Percentiles rank a stretch among this genome's conserved stretches.
These are phyloP conservation scores for Halcyon badia DNA, from an alignment of 2,797 vertebrate genomes.

Conservation along the genomic window DNA sequence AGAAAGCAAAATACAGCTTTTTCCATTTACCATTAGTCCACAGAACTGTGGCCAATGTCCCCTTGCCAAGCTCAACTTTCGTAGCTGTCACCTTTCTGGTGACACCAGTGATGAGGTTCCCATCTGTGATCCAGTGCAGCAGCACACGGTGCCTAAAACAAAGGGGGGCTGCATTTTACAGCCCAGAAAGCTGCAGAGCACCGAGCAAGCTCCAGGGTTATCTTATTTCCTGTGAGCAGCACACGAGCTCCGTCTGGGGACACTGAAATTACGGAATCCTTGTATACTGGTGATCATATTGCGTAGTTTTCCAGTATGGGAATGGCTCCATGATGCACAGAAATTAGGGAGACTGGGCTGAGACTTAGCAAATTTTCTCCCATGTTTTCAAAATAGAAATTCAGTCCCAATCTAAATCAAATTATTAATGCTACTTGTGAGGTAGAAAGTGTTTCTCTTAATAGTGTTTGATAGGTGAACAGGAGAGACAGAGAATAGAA, in stretches of 20 bases:
- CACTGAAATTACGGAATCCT: background rate
- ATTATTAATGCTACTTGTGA: background rate
- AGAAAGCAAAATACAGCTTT: conserved; percentile 24
- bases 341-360: background rate
- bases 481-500: background rate
- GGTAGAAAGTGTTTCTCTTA: background rate
- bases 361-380: background rate
- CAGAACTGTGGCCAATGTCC: background rate
- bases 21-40: background rate
- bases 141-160: background rate
- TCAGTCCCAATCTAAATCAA: background rate
- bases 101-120: background rate
- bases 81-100: background rate
- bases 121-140: accelerated
- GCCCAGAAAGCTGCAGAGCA: background rate
- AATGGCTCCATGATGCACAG: background rate
- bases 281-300: accelerated
- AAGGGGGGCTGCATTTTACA: background rate
- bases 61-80: background rate
- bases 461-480: background rate
- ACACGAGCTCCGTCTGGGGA: background rate
- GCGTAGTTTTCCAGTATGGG: background rate
- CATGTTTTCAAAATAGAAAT: background rate
- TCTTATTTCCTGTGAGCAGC: background rate
- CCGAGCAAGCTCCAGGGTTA: background rate